Evolutionary conservation across 2,113 vertebrate genomes (phyloP).

Genomic region (Rhinolophus ferrumequinum): DNA sequence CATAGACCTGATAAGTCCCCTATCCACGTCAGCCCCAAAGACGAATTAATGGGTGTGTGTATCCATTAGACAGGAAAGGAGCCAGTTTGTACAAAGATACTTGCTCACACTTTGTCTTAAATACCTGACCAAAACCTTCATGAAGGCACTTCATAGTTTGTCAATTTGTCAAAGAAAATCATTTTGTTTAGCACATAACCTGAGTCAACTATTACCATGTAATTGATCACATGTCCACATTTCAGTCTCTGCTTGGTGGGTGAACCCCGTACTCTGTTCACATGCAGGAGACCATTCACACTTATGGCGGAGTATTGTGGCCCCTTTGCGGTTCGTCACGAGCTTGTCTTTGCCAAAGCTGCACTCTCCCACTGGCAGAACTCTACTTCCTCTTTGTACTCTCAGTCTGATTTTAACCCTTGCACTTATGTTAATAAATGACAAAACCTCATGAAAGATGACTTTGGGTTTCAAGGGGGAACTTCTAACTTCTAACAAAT

Average conservation of each 20-base stretch:
- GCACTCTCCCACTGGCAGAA: neutral
- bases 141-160: neutral
- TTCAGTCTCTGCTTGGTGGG: neutral
- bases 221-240: neutral
- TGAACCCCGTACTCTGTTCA: neutral
- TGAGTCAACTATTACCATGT: neutral
- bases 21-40: neutral
- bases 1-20: neutral
- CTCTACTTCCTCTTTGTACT: neutral
- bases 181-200: neutral
- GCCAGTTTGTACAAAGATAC: neutral
- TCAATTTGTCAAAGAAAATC: neutral
- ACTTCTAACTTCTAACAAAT: too few species aligned
- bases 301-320: neutral
- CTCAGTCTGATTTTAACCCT: neutral
- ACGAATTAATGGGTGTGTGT: neutral
- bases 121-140: neutral
- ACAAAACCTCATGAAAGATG: neutral
- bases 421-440: neutral
- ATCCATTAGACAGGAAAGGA: too few species aligned
- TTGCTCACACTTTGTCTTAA: neutral
- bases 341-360: neutral
- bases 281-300: neutral
- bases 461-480: neutral
- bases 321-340: neutral